Evolutionary conservation across 2,888 invertebrate genomes (phyloP).

Genomic region (Lasioglossum leucozonium): DNA sequence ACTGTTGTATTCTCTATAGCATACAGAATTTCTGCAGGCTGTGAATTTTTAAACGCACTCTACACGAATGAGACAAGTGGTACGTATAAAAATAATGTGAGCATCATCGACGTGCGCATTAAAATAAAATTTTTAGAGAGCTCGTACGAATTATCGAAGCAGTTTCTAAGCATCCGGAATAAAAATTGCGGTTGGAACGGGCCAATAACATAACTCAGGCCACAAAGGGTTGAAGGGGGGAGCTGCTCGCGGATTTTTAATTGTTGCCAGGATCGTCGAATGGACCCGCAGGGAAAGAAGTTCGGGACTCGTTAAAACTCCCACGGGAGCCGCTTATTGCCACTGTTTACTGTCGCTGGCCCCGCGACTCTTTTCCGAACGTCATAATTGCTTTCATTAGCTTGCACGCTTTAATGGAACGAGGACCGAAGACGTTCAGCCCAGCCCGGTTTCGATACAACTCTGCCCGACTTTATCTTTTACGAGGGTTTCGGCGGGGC

Average conservation of each 20-base stretch:
- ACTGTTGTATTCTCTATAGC: neutral
- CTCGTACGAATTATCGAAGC: neutral
- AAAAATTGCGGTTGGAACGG: neutral
- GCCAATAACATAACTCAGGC: neutral
- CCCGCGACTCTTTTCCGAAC: constrained; percentile 45
- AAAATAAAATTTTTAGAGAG: neutral
- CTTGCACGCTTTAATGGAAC: constrained; percentile 41
- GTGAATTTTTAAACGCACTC: neutral
- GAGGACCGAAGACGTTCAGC: constrained; percentile 22
- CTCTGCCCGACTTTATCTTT: constrained; percentile 62
- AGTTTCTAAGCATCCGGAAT: too few relatives aligned
- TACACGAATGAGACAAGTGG: neutral
- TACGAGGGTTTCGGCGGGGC: constrained; percentile 67
- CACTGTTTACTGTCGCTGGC: constrained; percentile 55
- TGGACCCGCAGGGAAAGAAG: constrained; percentile 7
- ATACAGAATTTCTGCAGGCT: neutral
- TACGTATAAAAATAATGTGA: neutral
- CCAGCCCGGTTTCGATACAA: constrained; percentile 57
- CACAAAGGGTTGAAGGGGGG: neutral
- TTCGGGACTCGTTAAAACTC: constrained; percentile 56
- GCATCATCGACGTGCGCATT: neutral
- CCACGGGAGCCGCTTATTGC: constrained; percentile 51
- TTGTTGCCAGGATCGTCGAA: constrained; percentile 51
- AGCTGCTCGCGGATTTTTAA: constrained; percentile 38
- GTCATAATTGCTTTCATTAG: constrained; percentile 59